Evolutionary conservation across 2,888 invertebrate species (phyloP), one percentile per base, ranked within the genome.

Genomic region (Andrena haemorrhoa): DNA sequence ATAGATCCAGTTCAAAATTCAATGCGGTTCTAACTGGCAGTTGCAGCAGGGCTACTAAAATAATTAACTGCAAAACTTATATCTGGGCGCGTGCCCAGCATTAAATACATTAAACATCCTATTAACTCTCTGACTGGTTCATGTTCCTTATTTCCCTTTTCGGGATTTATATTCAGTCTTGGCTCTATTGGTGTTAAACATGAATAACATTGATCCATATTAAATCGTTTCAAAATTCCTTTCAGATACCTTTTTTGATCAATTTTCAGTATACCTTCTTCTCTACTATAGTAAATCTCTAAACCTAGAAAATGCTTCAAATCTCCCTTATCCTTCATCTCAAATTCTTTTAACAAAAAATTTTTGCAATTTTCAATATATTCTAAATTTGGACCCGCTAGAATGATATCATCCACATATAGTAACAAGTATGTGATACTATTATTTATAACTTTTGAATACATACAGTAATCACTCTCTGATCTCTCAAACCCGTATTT

Each of bases 71-170:
- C 35, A 58, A 10, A 58, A 12, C 58, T 58, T 26, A 26, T 58
- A 58, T 58, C 58, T 29, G 58, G 58, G 3, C 58, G 29, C 5
- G 58, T 20, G 0, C 58, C 58, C 26, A 58, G 7, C 58, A 58
- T 58, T 20, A 58, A 8, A 16, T 58, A 58, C 58, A 26, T 58
- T 16, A 29, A 29, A 26, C 58, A 29, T 1, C 58, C 12, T 58
- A 16, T 31, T 16, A 58, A 29, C 2, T 58, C 29, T 7, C 16
- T 47, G 1, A 47, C 26, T 26, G 64, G 47, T 12, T 63, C 23
- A 35, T 23, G 4, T 1, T 0, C 5, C 47, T 5, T 6, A 1
- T 26, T 16, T 0, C 1, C 7, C 5, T 20, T 20, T 1, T 12
- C 41, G 0, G 2, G 8, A 10, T 33, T 33, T 20, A 70, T 3